Base-by-base conservation (phyloP, 2,888 invertebrate genomes). In the Macaria notata region DNA sequence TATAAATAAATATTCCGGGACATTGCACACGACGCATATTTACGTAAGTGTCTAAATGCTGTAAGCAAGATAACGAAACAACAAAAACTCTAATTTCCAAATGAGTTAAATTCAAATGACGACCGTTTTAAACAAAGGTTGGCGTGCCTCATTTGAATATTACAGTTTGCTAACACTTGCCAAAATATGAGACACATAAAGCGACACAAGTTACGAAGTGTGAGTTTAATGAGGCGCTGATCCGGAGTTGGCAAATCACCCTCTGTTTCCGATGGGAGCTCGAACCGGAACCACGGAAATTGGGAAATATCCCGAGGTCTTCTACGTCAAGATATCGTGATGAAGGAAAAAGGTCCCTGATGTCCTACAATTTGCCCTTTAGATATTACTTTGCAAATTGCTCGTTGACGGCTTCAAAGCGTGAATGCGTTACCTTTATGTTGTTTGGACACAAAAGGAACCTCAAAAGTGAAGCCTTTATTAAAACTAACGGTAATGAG, bases 181-280 rank as follows among this genome's bases (percentile, higher is more conserved):
- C 30, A 30, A 38, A 49, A 50, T 44, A 44, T 36, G n/a, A 31
- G n/a, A 29, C 36, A 50, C 44, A 44, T 46, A 31, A 46, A 45
- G 19, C 38, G 45, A 45, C 46, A 60, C 50, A 63, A 56, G 51
- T 59, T 58, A 41, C 56, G 49, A 56, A 61, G 61, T 64, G 59
- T 58, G 60, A 49, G 57, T 61, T 71, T 69, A 67, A 71, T 66
- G 72, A 69, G 63, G 72, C 72, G 71, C 66, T 72, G 73, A 74
- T 73, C 76, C 81, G 80, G 79, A 81, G 78, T 81, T 80, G 80
- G 78, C 80, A 81, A 84, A 83, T 85, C 84, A 77, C 75, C 73
- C 75, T 69, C 72, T 74, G 80, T 80, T 78, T 83, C 82, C 83
- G 79, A 70, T 71, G 73, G 72, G 72, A 73, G 73, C 68, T 70